Percentiles rank a stretch among this genome's conserved stretches.
Evolutionary conservation across 2,113 vertebrate species (phyloP).

Genomic region (Miniopterus natalensis): DNA sequence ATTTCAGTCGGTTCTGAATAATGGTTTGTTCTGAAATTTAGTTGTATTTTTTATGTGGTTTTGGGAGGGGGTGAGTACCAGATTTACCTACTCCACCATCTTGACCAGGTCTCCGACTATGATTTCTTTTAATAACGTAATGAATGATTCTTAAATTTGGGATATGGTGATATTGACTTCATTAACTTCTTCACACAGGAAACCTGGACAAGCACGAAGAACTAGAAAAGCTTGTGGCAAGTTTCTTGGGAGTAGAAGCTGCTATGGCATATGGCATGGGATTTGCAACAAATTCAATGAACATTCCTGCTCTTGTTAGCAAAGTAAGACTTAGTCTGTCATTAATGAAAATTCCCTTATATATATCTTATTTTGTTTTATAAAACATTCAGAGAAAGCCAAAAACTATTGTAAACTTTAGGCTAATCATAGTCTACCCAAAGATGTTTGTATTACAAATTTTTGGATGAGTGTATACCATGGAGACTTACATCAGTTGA

Average conservation of each 20-base stretch:
- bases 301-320: constrained; percentile 96
- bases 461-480: background rate
- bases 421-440: background rate
- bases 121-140: constrained; percentile 59
- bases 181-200: constrained; percentile 88
- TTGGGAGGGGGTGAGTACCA: background rate
- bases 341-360: background rate
- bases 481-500: background rate
- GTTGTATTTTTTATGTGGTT: background rate
- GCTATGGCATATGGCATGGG: constrained; percentile 98
- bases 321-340: constrained; percentile 90
- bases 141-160: constrained; percentile 56
- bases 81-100: background rate
- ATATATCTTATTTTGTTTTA: constrained; percentile 13
- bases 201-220: constrained; percentile 97
- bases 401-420: background rate
- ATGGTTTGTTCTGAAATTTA: background rate
- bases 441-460: background rate
- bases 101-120: background rate
- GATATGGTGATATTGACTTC: constrained; percentile 59
- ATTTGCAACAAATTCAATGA: constrained; percentile 99
- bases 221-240: constrained; percentile 94
- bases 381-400: constrained; percentile 9
- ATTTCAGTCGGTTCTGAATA: background rate
- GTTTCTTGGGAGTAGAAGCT: constrained; percentile 96